A percentile compares a stretch with the other conserved stretches of the same genome.
Evolutionary conservation across 2,113 vertebrate species (phyloP).

Genomic region (Forbesichthys agassizii): DNA sequence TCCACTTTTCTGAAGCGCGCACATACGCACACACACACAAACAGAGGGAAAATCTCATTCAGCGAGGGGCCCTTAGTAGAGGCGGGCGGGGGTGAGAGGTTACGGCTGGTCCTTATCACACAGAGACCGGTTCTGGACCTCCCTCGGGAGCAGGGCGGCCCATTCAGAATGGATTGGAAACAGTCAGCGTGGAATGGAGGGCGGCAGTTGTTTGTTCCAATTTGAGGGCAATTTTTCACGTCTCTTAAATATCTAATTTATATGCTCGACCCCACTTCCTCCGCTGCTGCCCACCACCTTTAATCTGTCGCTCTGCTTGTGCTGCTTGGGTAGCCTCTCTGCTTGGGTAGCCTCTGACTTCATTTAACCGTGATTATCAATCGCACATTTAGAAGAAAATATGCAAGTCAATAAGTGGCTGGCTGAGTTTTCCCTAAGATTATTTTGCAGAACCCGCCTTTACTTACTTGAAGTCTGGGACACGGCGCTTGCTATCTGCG

Average conservation of each 20-base stretch:
- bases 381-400: no score
- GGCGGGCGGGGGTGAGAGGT: conserved; percentile 20
- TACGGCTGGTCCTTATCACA: conserved; percentile 14
- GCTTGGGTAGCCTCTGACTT: not conserved
- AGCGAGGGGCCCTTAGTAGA: not conserved
- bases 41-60: conserved; percentile 4
- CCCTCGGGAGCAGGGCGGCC: not conserved
- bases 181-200: conserved; percentile 1
- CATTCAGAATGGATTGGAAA: conserved; percentile 30
- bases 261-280: conserved; percentile 21
- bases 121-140: not conserved
- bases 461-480: no score
- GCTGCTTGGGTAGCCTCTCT: not conserved
- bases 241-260: conserved; percentile 53
- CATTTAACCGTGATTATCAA: no score
- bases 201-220: conserved; percentile 34
- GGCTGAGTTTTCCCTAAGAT: no score
- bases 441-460: no score
- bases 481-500: no score
- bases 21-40: conserved; percentile 9
- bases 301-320: conserved; percentile 15
- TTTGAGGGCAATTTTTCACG: conserved; percentile 46
- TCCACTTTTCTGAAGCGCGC: not conserved
- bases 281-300: not conserved
- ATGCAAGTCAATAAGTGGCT: no score